Conservation (phyloP, 2,888 invertebrate genomes). For the Polymixis lichenea region DNA sequence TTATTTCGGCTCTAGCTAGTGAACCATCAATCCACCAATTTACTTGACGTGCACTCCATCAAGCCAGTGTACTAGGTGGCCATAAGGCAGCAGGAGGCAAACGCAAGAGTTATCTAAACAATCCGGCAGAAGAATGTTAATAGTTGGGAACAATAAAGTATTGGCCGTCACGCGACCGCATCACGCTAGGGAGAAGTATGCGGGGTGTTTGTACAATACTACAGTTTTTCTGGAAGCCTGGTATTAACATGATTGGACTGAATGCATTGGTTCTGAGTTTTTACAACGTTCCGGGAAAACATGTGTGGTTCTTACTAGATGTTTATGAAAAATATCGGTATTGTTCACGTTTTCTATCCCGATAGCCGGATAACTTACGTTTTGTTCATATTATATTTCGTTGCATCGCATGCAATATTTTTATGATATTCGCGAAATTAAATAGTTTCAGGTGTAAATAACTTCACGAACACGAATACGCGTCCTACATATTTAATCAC, state of each 20-base stretch:
- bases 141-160: conserved; percentile 84
- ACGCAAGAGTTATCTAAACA: conserved; percentile 84
- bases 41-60: conserved; percentile 52
- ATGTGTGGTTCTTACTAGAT: background rate
- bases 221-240: conserved; percentile 52
- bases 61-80: conserved; percentile 58
- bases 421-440: conserved; percentile 1
- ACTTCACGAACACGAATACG: conserved; percentile 36
- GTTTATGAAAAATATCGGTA: background rate
- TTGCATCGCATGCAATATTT: background rate
- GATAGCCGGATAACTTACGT: background rate
- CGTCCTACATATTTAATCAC: conserved; percentile 58
- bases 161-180: conserved; percentile 81
- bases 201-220: conserved; percentile 47
- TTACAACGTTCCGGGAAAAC: conserved; percentile 17
- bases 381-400: background rate
- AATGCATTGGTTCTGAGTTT: conserved; percentile 30
- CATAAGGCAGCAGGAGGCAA: conserved; percentile 62
- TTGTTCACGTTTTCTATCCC: background rate
- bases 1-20: background rate
- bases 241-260: conserved; percentile 55
- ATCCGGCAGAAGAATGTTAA: conserved; percentile 89
- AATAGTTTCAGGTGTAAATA: conserved; percentile 33
- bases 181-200: conserved; percentile 79
- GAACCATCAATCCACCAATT: conserved; percentile 53